Percentiles rank a stretch among this genome's conserved stretches.
phyloP scores from a whole-genome alignment of 2,113 vertebrate genomes.

The Tragelaphus scriptus region DNA sequence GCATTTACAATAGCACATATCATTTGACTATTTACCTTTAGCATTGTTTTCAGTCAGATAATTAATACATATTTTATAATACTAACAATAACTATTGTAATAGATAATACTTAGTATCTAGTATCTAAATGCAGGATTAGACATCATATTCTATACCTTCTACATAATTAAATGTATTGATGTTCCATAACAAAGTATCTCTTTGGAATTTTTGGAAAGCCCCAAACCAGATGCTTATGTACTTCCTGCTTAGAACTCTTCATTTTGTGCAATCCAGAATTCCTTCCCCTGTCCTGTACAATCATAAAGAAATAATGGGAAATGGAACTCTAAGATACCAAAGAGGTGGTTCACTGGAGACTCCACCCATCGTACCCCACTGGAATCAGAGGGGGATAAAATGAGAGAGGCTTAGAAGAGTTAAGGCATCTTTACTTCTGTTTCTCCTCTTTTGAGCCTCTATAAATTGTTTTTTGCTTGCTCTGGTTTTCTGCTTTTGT shows the following conservation, averaged over 20 bases:
- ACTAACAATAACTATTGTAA: neutral
- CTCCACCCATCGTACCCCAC: neutral
- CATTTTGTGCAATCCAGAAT: neutral
- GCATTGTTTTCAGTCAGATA: conserved; percentile 24
- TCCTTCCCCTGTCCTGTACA: neutral
- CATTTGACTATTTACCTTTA: conserved; percentile 40
- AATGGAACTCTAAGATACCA: neutral
- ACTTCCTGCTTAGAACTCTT: neutral
- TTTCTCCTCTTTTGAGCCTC: neutral
- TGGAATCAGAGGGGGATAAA: neutral
- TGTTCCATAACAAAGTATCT: conserved; percentile 26
- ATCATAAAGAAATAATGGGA: neutral
- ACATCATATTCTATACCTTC: neutral
- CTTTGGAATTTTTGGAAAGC: conserved; percentile 34
- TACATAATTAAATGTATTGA: conserved; percentile 32
- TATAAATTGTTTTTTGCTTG: neutral
- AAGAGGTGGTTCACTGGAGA: neutral
- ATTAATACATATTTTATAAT: conserved; percentile 45
- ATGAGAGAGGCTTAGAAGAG: neutral
- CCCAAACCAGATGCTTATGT: neutral
- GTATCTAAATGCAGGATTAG: neutral
- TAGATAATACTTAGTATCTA: neutral
- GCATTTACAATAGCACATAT: conserved; percentile 49
- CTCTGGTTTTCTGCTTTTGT: neutral
- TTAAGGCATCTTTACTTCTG: neutral